Base-by-base conservation (phyloP, 2,113 vertebrate species). In the Crotalus viridis region DNA sequence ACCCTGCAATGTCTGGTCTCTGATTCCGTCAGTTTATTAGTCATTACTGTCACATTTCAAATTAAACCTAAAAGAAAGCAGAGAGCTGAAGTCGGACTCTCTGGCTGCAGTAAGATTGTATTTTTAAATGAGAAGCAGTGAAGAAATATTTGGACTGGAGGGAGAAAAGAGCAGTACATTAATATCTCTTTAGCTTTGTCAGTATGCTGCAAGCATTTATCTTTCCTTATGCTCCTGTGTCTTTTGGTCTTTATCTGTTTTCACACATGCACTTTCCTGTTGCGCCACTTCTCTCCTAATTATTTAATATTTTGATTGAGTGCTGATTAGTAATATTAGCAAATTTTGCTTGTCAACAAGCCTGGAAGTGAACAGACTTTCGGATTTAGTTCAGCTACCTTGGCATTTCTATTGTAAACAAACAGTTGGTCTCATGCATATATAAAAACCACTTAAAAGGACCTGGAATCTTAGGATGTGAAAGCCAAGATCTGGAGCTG, bases 61-160 rank as follows among this genome's bases (percentile, higher is more conserved):
- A 95, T 94, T 88, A 89, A 52, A 74, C 54, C 88, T 94, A 93
- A 94, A 95, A 92, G 90, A 85, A 96, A 74, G 89, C 88, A 95
- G 91, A 61, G 91, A 81, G 69, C 87, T 94, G 89, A 90, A 92
- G 88, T 94, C 13, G 2, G 39, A 59, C 19, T 91, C 46, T 55
- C 21, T 81, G 81, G 56, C 10, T 69, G 57, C 69, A 93, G 0
- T 12, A 85, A 89, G 89, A 51, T 26, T 88, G 8, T 59, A 28
- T 90, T 48, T 21, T 91, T 93, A 81, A 48, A n/a, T 22, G 33
- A 85, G 56, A 95, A 95, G 94, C 48, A 90, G 9, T 19, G 22
- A 9, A 55, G 26, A 48, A 61, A 39, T 61, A 48, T 59, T 90
- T 90, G 85, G 21, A 91, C 33, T 10, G 39, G 51, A 52, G 21